Percentiles rank a stretch among this genome's conserved stretches.
Conservation (phyloP, 2,113 vertebrate genomes). For the Archilochus colubris region DNA sequence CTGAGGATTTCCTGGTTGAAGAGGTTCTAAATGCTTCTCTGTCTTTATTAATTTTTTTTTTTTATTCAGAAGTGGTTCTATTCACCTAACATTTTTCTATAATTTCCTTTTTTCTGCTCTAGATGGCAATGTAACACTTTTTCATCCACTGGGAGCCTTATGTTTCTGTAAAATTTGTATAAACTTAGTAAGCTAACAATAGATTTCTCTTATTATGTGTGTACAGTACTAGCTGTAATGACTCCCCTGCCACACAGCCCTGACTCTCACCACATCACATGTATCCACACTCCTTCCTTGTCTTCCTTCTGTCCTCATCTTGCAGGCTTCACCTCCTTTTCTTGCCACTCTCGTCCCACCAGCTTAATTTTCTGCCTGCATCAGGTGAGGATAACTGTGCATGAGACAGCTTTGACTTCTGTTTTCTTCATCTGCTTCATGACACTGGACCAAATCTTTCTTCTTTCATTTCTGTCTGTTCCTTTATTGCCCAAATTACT, state of each 20-base stretch:
- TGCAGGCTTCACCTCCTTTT: neutral
- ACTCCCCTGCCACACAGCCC: neutral
- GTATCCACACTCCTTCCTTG: neutral
- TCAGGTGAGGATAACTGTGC: neutral
- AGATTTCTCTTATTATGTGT: neutral
- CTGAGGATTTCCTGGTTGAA: neutral
- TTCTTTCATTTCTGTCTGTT: neutral
- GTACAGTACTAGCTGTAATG: neutral
- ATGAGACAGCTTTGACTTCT: neutral
- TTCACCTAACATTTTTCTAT: neutral
- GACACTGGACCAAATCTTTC: neutral
- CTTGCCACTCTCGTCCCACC: neutral
- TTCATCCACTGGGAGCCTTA: neutral
- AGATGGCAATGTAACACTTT: constrained; percentile 64
- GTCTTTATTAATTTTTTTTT: neutral
- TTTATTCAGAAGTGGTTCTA: neutral
- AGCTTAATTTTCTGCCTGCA: neutral
- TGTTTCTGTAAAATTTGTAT: constrained; percentile 27
- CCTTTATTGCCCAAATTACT: neutral
- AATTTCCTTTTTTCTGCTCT: constrained; percentile 51
- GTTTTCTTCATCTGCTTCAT: neutral
- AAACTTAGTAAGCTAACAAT: neutral
- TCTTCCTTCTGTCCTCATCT: neutral
- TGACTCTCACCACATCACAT: neutral
- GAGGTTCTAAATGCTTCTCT: neutral